Evolutionary conservation across 2,888 invertebrate genomes (phyloP).

Genomic region (Machimus atricapillus): DNA sequence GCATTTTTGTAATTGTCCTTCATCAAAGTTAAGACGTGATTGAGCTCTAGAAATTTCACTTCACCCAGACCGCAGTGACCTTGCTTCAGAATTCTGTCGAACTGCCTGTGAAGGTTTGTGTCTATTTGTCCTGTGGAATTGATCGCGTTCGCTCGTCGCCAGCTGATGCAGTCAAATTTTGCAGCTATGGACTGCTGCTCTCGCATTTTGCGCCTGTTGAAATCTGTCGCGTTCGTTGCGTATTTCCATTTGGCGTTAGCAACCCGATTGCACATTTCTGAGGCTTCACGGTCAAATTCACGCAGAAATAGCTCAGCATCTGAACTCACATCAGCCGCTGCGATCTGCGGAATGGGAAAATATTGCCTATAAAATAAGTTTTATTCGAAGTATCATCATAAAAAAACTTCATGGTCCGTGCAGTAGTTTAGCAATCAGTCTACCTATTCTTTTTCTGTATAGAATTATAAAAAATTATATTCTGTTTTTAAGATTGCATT

Average conservation of each 20-base stretch:
- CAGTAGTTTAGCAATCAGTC: too few species aligned
- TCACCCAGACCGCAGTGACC: conserved; percentile 79
- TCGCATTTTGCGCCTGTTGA: conserved; percentile 73
- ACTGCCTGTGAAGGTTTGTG: conserved; percentile 70
- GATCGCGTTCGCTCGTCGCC: conserved; percentile 72
- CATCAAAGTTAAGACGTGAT: conserved; percentile 78
- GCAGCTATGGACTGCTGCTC: conserved; percentile 75
- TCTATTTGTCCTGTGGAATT: conserved; percentile 71
- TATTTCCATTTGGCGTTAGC: conserved; percentile 78
- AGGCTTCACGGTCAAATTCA: conserved; percentile 76
- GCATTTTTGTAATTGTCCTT: conserved; percentile 78
- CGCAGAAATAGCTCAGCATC: conserved; percentile 76
- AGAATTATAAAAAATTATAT: too few species aligned
- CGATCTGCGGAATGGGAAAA: not conserved
- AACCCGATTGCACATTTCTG: conserved; percentile 75
- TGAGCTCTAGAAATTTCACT: conserved; percentile 73
- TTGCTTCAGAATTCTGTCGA: conserved; percentile 73
- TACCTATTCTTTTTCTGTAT: too few species aligned
- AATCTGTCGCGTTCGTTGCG: conserved; percentile 78
- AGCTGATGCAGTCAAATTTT: conserved; percentile 78
- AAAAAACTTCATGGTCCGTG: not conserved
- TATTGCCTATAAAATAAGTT: not conserved
- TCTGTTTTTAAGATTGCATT: too few species aligned
- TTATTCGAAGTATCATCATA: not conserved
- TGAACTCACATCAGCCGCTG: not conserved